Conservation (phyloP, 2,888 invertebrate genomes). For the Lepidochrysops patricia region DNA sequence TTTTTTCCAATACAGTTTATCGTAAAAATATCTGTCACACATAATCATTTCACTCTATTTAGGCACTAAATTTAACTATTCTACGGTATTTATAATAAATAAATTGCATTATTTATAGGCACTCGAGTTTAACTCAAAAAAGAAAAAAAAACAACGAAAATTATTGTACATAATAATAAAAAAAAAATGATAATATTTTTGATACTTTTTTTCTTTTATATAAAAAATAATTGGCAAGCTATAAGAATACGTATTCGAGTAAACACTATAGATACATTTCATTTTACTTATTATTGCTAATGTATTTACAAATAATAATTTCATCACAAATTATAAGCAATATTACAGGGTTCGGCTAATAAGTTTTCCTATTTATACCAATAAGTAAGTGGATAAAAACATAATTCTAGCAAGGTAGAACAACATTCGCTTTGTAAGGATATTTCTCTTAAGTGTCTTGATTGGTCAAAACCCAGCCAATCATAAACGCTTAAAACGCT, state of each 20-base stretch:
- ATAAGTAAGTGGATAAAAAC: background rate
- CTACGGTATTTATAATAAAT: constrained; percentile 22
- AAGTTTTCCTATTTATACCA: background rate
- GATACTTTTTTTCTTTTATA: background rate
- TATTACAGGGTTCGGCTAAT: constrained; percentile 1
- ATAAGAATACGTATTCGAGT: constrained; percentile 12
- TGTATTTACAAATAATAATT: constrained; percentile 10
- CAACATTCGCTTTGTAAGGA: background rate
- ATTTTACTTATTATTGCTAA: background rate
- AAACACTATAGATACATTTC: constrained; percentile 8
- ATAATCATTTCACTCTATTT: constrained; percentile 12
- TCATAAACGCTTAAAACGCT: background rate
- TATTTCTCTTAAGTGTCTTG: background rate
- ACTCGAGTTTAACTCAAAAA: constrained; percentile 61
- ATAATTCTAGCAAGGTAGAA: background rate
- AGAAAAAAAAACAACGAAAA: constrained; percentile 36
- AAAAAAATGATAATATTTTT: constrained; percentile 21
- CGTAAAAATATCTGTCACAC: constrained; percentile 36
- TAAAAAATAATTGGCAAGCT: constrained; percentile 12
- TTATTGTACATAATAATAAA: constrained; percentile 20
- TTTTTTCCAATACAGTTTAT: background rate
- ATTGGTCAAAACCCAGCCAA: background rate
- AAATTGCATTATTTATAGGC: constrained; percentile 30
- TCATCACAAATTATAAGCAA: constrained; percentile 4
- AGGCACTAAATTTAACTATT: constrained; percentile 14